Conservation (phyloP, 2,888 invertebrate genomes). For the Baccha elongata region DNA sequence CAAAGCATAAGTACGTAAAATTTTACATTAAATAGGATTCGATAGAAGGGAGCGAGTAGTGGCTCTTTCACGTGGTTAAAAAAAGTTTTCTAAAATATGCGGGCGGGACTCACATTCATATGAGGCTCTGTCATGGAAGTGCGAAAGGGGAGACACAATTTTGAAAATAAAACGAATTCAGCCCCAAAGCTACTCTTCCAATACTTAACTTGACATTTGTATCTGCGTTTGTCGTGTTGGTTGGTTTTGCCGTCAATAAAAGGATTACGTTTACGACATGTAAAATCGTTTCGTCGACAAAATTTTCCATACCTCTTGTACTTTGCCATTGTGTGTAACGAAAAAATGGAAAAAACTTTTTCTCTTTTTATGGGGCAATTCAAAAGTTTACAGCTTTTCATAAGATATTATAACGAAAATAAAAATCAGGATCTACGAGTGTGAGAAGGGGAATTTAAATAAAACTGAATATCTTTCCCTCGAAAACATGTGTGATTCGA, state of each 20-base stretch:
- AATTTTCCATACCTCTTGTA: slow-evolving; percentile 20
- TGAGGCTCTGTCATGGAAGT: background rate
- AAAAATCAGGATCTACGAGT: background rate
- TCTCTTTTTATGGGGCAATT: slow-evolving; percentile 56
- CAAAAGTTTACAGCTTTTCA: slow-evolving; percentile 58
- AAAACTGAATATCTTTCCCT: slow-evolving; percentile 24
- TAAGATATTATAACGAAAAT: slow-evolving; percentile 18
- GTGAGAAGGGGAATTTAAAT: background rate
- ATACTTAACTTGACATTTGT: slow-evolving; percentile 51
- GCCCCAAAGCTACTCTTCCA: slow-evolving; percentile 26
- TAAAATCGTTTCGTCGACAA: slow-evolving; percentile 65
- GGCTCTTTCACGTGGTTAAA: background rate
- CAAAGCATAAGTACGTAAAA: slow-evolving; percentile 24
- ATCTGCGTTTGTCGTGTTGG: slow-evolving; percentile 26
- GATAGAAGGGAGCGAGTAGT: background rate
- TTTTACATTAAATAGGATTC: slow-evolving; percentile 36
- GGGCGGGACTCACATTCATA: slow-evolving; percentile 44
- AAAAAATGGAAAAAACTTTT: slow-evolving; percentile 50
- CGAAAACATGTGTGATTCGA: slow-evolving; percentile 63
- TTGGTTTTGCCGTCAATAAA: slow-evolving; percentile 56
- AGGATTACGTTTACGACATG: slow-evolving; percentile 69
- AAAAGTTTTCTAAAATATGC: slow-evolving; percentile 26
- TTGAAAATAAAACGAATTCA: slow-evolving; percentile 44
- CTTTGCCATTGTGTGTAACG: slow-evolving; percentile 3
- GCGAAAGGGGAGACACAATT: slow-evolving; percentile 16